Conservation (phyloP, 2,113 vertebrate species). For the Archocentrus centrarchus region DNA sequence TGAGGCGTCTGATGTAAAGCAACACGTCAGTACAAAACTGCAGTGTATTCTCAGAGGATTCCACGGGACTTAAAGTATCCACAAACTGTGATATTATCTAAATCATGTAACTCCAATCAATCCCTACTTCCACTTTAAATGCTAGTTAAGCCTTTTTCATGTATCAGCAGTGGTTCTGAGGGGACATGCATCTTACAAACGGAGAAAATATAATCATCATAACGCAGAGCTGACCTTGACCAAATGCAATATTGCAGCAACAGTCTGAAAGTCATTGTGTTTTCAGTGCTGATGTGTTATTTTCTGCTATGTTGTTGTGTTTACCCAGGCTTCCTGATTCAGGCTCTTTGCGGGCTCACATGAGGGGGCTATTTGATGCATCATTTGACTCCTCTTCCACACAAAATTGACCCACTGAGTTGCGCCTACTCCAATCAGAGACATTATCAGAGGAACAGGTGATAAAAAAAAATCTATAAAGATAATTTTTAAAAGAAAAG, state of each 20-base stretch:
- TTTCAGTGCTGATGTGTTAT: neutral
- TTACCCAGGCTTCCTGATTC: neutral
- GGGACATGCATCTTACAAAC: neutral
- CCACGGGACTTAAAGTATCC: neutral
- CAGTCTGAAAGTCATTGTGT: neutral
- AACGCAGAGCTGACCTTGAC: neutral
- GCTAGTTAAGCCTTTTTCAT: neutral
- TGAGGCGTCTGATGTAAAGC: neutral
- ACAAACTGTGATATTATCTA: neutral
- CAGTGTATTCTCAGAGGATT: too few relatives aligned
- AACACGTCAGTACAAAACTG: neutral
- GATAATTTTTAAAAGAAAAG: neutral
- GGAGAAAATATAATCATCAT: neutral
- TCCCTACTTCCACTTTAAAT: neutral
- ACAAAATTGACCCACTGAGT: conserved; percentile 4
- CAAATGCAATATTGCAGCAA: neutral
- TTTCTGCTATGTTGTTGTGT: neutral
- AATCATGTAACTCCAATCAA: neutral
- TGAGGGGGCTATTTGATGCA: neutral
- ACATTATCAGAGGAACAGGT: neutral
- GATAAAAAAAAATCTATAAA: neutral
- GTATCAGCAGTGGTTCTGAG: neutral
- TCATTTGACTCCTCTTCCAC: conserved; percentile 3
- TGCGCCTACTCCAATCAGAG: neutral
- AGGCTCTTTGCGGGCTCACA: neutral